Conservation (phyloP, 2,113 vertebrate species). For the Suricata suricatta region DNA sequence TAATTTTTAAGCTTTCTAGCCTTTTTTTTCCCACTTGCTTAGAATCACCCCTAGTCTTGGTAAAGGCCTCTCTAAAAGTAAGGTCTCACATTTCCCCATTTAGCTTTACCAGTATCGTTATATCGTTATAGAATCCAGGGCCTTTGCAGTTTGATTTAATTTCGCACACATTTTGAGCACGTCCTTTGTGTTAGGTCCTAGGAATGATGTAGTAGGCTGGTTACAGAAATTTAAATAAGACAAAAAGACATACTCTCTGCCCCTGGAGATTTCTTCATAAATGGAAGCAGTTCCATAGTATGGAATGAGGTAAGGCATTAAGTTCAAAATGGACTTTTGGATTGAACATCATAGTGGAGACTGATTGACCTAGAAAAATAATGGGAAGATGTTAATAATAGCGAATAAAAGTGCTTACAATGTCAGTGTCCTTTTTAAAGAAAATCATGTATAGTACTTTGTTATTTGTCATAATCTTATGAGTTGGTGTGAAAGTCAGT, state of each 20-base stretch:
- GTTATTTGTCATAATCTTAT: not conserved
- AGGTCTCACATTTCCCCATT: not conserved
- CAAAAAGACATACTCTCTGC: not conserved
- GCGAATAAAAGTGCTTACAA: not conserved
- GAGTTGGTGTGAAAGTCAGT: not conserved
- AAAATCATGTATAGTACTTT: not conserved
- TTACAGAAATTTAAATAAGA: not conserved
- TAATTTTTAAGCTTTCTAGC: not conserved
- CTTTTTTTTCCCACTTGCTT: not conserved
- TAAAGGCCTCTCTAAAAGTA: not conserved
- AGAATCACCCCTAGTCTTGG: not conserved
- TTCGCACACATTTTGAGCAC: not conserved
- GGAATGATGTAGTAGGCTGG: not conserved
- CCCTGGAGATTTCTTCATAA: not conserved
- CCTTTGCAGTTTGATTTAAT: not conserved
- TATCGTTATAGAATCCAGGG: not conserved
- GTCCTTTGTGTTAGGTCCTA: not conserved
- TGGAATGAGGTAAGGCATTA: not conserved
- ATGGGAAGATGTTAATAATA: not conserved
- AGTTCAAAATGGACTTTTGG: conserved; percentile 15
- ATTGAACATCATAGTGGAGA: not conserved
- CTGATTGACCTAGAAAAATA: not conserved
- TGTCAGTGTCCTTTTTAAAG: not conserved
- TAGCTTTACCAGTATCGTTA: not conserved
- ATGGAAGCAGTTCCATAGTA: not conserved